Evolutionary conservation across 92 coral and sea anemone genomes (phyloP), one percentile per base, ranked within the genome.

Genomic region (Epizoanthus rinbou): DNA sequence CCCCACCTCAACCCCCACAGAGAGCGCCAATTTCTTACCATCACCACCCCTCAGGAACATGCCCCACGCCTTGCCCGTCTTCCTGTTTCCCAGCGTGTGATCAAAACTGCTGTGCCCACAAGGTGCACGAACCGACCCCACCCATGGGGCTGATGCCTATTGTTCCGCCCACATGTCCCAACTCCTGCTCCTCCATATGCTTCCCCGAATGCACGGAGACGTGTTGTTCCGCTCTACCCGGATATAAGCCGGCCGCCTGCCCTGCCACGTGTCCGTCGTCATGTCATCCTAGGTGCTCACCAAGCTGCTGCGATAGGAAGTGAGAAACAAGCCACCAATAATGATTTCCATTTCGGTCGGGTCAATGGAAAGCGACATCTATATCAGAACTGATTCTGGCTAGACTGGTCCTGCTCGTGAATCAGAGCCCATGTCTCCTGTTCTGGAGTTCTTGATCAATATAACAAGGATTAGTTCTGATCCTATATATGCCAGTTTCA

Each of bases 91-190:
- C 82, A 22, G 10, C 13, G 10, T 78, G 82, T 78, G 82, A 78
- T 59, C 82, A 78, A 37, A 60, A 35, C 39, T 78, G 82, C 15
- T 78, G 82, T 3, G 82, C 82, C 7, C 82, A 78, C 43, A 69
- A 78, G 22, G 71, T 78, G 58, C 82, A 78, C 57, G 82, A 78
- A 69, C 82, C 82, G 14, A 60, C 82, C 5, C 82, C 82, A 6
- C 82, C 71, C 13, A 11, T 78, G 28, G 82, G 82, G 9, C 58
- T 78, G 3, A 41, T 78, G 71, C 82, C 82, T 21, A 25, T 78
- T 8, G 58, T 10, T 0, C 70, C 82, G 16, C 82, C 82, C 57
- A 78, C 58, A 14, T 78, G 82, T 16, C 82, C 82, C 58, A 16
- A n/a, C 35, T 78, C 82, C 19, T 78, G 82, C 43, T 69, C 82